Percentiles rank a stretch among this genome's conserved stretches.
Conservation (phyloP, 2,113 vertebrate species). For the Melanotaenia duboulayi region DNA sequence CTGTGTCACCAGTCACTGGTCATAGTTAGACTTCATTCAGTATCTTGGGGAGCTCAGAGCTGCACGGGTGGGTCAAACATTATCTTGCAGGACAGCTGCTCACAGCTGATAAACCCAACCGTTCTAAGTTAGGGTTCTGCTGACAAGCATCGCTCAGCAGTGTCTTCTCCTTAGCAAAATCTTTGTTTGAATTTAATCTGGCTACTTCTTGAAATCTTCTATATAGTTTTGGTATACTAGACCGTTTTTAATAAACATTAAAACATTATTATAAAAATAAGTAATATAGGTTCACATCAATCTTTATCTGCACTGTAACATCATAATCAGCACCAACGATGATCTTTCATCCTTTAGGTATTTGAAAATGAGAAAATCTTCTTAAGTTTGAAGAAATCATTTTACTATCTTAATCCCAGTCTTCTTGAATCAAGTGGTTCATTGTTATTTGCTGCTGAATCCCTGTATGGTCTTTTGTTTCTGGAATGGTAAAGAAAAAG, state of each 20-base stretch:
- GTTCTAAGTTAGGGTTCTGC: constrained; percentile 19
- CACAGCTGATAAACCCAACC: constrained; percentile 69
- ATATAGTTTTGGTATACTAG: not conserved
- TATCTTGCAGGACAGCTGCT: constrained; percentile 57
- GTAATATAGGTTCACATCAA: too few relatives aligned
- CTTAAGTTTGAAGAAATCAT: not conserved
- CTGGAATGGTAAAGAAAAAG: not conserved
- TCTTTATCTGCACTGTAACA: too few relatives aligned
- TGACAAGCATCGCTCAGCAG: not conserved
- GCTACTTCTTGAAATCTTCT: not conserved
- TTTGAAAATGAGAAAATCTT: not conserved
- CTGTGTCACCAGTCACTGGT: constrained; percentile 20
- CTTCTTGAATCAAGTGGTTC: not conserved
- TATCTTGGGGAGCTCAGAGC: constrained; percentile 31
- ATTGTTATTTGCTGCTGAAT: not conserved
- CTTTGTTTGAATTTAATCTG: not conserved
- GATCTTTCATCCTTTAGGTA: too few relatives aligned
- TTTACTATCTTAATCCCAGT: not conserved
- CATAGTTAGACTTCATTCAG: constrained; percentile 14
- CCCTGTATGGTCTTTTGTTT: not conserved
- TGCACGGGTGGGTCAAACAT: constrained; percentile 53
- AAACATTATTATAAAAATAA: not conserved
- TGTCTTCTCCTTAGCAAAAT: not conserved
- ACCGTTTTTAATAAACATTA: not conserved
- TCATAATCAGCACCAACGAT: too few relatives aligned